Evolutionary conservation across 2,888 invertebrate species (phyloP).

Genomic region (Crioceris asparagi): DNA sequence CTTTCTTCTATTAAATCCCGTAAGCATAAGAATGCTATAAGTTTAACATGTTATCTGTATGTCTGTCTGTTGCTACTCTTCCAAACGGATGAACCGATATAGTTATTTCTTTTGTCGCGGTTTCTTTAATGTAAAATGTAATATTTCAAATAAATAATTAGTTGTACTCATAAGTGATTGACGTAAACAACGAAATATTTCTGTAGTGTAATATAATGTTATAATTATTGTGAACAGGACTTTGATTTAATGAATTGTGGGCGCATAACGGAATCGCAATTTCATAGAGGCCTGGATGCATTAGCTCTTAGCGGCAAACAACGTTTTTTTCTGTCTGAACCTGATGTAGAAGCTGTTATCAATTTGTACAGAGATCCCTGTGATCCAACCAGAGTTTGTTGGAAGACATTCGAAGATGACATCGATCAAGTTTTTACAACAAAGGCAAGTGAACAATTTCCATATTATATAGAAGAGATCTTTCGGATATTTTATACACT

Average conservation of each 20-base stretch:
- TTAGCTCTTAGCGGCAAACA: constrained; percentile 52
- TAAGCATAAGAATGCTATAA: too few species aligned
- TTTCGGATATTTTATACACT: constrained; percentile 18
- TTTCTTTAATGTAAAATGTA: too few species aligned
- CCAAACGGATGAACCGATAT: too few species aligned
- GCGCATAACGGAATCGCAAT: constrained; percentile 57
- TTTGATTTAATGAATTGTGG: constrained; percentile 61
- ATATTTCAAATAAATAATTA: too few species aligned
- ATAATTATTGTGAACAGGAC: constrained; percentile 40
- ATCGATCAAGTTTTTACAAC: constrained; percentile 52
- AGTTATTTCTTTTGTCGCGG: too few species aligned
- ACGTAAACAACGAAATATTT: too few species aligned
- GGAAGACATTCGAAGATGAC: constrained; percentile 69
- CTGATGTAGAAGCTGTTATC: constrained; percentile 53
- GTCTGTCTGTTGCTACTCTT: too few species aligned
- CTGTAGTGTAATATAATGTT: too few species aligned
- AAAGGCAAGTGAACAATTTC: too few species aligned
- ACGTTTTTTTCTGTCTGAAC: constrained; percentile 44
- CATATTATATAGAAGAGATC: not conserved
- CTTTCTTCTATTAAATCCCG: too few species aligned
- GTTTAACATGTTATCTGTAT: too few species aligned
- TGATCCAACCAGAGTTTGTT: constrained; percentile 56
- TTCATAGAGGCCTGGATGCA: constrained; percentile 56
- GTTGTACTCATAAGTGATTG: too few species aligned
- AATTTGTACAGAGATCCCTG: constrained; percentile 62